Base-by-base conservation (phyloP, 2,113 vertebrate species). In the Oplegnathus fasciatus region DNA sequence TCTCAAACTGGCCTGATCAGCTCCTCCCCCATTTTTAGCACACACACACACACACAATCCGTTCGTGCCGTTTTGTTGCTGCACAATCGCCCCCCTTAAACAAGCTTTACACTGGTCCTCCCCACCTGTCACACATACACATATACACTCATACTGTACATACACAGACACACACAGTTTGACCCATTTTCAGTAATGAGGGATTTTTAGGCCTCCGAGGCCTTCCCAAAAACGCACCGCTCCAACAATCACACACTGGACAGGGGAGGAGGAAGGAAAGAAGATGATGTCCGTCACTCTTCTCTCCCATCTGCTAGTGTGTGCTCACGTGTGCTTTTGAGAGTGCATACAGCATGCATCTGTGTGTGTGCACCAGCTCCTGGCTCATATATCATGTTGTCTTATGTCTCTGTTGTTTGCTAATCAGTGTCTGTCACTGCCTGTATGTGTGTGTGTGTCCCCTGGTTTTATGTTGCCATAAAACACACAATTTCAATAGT, bases 161-260 rank as follows among this genome's bases (percentile, higher is more conserved):
- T 42, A 57, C 64, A 24, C 28, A 57, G 1, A 78, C 77, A 78
- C 24, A 83, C 55, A 68, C 34, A 15, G 42, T 55, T 68, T 64
- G 78, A 84, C 83, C 86, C 60, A 84, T 66, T 84, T 88, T 72
- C 71, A 68, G 54, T 73, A 78, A 76, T 57, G 66, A 84, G 40
- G 42, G 62, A 20, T 57, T 72, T 78, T 61, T 37, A 50, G 66
- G 73, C 57, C 57, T 83, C 50, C 54, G 20, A 10, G 77, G 34
- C n/a, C 26, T 84, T 81, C 46, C 26, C 18, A 32, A 48, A 37
- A 70, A 37, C 67, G 67, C 55, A 68, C 64, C 2, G 44, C 55
- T 71, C 28, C 58, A 54, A 52, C 79, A 71, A 34, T 73, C 73
- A 28, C 78, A 79, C 24, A n/a, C 52, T 37, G 73, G 73, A 68